Percentiles rank a stretch among this genome's conserved stretches.
Evolutionary conservation across 1,140 invertebrate genomes (phyloP).

Genomic region (Drosophila ogumai): DNA sequence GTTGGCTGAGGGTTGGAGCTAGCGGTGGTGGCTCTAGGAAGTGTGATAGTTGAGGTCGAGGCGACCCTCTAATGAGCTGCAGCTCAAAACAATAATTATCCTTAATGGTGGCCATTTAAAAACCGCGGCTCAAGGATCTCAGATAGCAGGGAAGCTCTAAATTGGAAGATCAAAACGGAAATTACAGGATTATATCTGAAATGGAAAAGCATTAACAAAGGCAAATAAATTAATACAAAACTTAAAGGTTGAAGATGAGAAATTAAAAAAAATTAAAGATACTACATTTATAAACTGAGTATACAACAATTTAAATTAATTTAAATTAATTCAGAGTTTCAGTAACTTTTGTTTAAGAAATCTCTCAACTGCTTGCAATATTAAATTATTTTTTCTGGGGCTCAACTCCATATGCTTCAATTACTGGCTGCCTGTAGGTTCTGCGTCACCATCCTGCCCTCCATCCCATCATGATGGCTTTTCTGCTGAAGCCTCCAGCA

Average conservation of each 20-base stretch:
- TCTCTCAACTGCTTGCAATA: background rate
- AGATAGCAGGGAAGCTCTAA: background rate
- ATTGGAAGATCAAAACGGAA: slow-evolving; percentile 1
- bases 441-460: background rate
- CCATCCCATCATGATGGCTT: slow-evolving; percentile 1
- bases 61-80: slow-evolving; percentile 41
- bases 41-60: slow-evolving; percentile 42
- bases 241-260: background rate
- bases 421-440: slow-evolving; percentile 45
- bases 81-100: slow-evolving; percentile 18
- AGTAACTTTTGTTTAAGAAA: too few species aligned
- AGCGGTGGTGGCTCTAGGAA: slow-evolving; percentile 23
- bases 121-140: background rate
- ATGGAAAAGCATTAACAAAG: background rate
- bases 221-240: background rate
- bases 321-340: too few species aligned
- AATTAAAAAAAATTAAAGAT: too few species aligned
- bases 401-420: slow-evolving; percentile 42
- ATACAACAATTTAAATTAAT: too few species aligned
- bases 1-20: background rate
- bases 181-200: background rate
- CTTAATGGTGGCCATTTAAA: slow-evolving; percentile 14
- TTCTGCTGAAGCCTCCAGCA: slow-evolving; percentile 29
- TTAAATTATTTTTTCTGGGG: slow-evolving; percentile 20
- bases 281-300: too few species aligned